These are phyloP conservation scores for Proteles cristata DNA, from an alignment of 2,113 vertebrate species.

Conservation along the genomic window DNA sequence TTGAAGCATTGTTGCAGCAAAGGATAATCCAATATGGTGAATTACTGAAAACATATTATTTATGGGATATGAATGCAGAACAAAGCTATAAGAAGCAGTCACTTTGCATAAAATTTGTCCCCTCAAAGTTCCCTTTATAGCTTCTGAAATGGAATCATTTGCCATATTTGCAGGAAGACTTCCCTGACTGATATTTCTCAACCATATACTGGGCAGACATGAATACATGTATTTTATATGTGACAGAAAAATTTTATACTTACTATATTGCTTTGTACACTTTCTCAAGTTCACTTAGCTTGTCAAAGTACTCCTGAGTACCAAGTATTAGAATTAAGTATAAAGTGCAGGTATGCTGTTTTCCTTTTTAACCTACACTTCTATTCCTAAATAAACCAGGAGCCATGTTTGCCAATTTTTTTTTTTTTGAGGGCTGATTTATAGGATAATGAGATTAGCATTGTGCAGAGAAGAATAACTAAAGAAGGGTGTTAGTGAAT, in stretches of 20 bases:
- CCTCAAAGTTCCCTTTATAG: neutral
- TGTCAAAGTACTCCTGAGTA: neutral
- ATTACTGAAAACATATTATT: neutral
- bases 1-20: constrained; percentile 35
- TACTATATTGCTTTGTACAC: constrained; percentile 62
- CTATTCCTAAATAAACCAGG: neutral
- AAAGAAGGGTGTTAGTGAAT: neutral
- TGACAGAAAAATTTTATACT: neutral
- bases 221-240: neutral
- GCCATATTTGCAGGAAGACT: neutral
- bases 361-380: neutral
- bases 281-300: constrained; percentile 33
- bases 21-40: neutral
- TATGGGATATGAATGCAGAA: neutral
- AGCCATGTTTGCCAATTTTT: neutral
- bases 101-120: constrained; percentile 23
- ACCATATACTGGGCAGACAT: neutral
- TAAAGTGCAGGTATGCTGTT: neutral
- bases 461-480: neutral
- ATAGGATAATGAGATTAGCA: neutral
- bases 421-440: neutral
- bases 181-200: neutral
- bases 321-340: neutral
- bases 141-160: neutral
- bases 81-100: neutral